Conservation (phyloP, 1,140 invertebrate species). For the Zaprionus lachaisei region DNA sequence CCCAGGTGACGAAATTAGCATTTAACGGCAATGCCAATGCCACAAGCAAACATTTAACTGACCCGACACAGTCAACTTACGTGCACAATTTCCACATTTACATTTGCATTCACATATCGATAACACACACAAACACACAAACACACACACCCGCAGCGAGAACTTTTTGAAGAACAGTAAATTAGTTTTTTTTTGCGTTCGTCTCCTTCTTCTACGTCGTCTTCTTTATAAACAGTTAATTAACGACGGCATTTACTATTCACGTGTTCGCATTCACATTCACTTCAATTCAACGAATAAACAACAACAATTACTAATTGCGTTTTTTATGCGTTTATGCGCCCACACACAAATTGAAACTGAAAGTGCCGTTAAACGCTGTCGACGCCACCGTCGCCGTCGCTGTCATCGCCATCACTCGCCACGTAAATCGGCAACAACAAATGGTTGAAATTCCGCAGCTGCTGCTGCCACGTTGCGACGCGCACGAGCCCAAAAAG, state of each 20-base stretch:
- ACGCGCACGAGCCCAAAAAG: conserved; percentile 60
- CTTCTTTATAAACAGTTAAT: conserved; percentile 49
- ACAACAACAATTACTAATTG: conserved; percentile 9
- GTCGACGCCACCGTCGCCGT: conserved; percentile 4
- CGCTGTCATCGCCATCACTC: not conserved
- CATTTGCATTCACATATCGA: conserved; percentile 24
- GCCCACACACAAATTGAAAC: conserved; percentile 19
- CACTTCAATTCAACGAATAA: conserved; percentile 37
- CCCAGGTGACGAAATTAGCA: conserved; percentile 58
- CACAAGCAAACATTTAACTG: conserved; percentile 38
- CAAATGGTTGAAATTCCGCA: not conserved
- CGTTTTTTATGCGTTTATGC: conserved; percentile 16
- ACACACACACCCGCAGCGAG: conserved; percentile 12
- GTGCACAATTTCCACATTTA: conserved; percentile 37
- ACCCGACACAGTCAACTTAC: conserved; percentile 24
- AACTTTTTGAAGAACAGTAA: not conserved
- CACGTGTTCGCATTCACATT: conserved; percentile 37
- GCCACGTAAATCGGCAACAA: conserved; percentile 3
- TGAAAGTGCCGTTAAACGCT: conserved; percentile 13
- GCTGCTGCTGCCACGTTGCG: conserved; percentile 48
- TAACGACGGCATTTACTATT: conserved; percentile 56
- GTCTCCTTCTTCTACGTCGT: not conserved
- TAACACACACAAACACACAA: conserved; percentile 26
- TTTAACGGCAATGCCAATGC: conserved; percentile 68
- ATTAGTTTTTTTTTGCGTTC: not conserved